Evolutionary conservation across 1,140 invertebrate species (phyloP).

Genomic region (Camponotus floridanus): DNA sequence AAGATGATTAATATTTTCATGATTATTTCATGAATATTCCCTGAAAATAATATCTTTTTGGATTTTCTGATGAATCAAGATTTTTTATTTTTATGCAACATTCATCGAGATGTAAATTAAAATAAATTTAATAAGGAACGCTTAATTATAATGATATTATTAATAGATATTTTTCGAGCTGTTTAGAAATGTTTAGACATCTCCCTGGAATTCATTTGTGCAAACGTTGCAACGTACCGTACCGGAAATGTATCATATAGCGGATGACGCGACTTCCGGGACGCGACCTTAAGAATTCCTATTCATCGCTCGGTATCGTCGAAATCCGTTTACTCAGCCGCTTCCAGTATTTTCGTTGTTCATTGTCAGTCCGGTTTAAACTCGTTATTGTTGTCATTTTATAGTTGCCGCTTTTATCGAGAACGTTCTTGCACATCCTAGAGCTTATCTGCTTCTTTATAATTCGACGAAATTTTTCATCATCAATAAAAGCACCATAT

Average conservation of each 20-base stretch:
- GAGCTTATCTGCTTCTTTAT: constrained; percentile 70
- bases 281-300: constrained; percentile 69
- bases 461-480: constrained; percentile 73
- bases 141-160: not conserved
- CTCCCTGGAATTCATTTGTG: constrained; percentile 51
- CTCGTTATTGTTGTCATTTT: not conserved
- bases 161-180: not conserved
- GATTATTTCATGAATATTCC: constrained; percentile 23
- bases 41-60: not conserved
- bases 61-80: not conserved
- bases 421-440: constrained; percentile 30
- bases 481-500: constrained; percentile 19
- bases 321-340: constrained; percentile 70
- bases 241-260: constrained; percentile 75
- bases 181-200: constrained; percentile 38
- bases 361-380: constrained; percentile 40
- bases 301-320: constrained; percentile 52
- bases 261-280: constrained; percentile 79
- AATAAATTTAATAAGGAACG: not conserved
- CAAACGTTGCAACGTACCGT: constrained; percentile 30
- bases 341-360: constrained; percentile 43
- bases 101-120: not conserved
- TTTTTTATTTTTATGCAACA: too few species aligned
- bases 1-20: constrained; percentile 17
- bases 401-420: constrained; percentile 3